Base-by-base conservation (phyloP, 2,797 vertebrate species). In the Yasuhikotakia modesta region DNA sequence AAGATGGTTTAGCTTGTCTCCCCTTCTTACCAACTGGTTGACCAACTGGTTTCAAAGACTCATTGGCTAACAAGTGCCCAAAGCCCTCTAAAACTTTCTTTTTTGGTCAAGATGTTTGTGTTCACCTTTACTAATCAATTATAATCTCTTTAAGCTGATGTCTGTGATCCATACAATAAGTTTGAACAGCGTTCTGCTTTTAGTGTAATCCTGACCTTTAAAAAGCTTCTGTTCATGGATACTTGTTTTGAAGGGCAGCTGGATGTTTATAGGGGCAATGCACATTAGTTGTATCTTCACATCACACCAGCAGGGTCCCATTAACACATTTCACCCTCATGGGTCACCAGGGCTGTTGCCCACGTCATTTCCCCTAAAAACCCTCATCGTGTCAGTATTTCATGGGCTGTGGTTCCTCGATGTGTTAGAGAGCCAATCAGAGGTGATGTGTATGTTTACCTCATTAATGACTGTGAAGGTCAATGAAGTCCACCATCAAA, bases 301-400 rank as follows among this genome's bases (percentile, higher is more conserved):
- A 83, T 84, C 85, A 83, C 81, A 81, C 83, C 84, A 76, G 88
- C 83, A 71, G 88, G 83, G 79, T 82, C 84, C 84, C 84, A 88
- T 90, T 90, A 89, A 91, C 86, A 87, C 84, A 58, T 81, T 77
- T 91, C 87, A 89, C 90, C 87, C 91, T 91, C 90, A 92, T 84
- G 84, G 91, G 86, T 91, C 90, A 90, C 21, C 84, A 85, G 86
- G 78, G 81, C 82, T 71, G 81, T 84, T 81, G 60, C n/a, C 22
- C 16, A 27, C 5, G 27, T 2, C 73, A 73, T 83, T 75, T 8
- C 14, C 11, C 7, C 3, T 43, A 12, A 52, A 27, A 24, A 22
- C 78, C 32, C 22, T 43, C n/a, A n/a, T 30, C 30, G 22, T 43
- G 55, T 21, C 61, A 68, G 79, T 73, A 79, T 85, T 73, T 65